Conservation (phyloP, 1,140 invertebrate species). For the Drosophila auraria region DNA sequence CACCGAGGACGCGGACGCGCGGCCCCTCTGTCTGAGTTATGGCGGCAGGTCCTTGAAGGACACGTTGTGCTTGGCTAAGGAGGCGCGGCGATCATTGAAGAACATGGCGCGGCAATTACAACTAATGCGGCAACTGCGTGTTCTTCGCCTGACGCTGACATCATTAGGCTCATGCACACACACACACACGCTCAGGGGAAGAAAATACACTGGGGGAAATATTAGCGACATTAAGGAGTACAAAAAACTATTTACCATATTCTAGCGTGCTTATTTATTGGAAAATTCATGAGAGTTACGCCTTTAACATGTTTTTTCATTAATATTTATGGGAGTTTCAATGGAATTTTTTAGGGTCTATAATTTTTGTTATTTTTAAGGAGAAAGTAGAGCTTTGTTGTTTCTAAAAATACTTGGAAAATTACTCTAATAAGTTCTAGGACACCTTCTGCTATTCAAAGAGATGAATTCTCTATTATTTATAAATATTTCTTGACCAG, state of each 20-base stretch:
- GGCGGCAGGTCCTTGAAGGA: constrained; percentile 28
- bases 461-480: no score
- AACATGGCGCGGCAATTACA: constrained; percentile 68
- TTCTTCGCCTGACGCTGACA: constrained; percentile 70
- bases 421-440: no score
- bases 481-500: no score
- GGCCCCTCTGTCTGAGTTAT: constrained; percentile 18
- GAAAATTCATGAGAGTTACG: neutral
- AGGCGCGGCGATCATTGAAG: constrained; percentile 41
- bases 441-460: no score
- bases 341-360: no score
- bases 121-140: constrained; percentile 80
- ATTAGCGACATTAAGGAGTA: neutral
- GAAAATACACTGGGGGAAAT: constrained; percentile 12
- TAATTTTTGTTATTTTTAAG: no score
- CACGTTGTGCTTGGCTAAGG: constrained; percentile 19
- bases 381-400: no score
- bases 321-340: no score
- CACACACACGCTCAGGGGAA: constrained; percentile 8
- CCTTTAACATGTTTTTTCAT: neutral
- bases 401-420: no score
- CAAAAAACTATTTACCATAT: no score
- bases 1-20: constrained; percentile 49
- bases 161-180: constrained; percentile 62
- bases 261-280: neutral